Evolutionary conservation across 2,797 vertebrate genomes (phyloP), one percentile per base, ranked within the genome.

Genomic region (Hyperoplus lanceolatus): DNA sequence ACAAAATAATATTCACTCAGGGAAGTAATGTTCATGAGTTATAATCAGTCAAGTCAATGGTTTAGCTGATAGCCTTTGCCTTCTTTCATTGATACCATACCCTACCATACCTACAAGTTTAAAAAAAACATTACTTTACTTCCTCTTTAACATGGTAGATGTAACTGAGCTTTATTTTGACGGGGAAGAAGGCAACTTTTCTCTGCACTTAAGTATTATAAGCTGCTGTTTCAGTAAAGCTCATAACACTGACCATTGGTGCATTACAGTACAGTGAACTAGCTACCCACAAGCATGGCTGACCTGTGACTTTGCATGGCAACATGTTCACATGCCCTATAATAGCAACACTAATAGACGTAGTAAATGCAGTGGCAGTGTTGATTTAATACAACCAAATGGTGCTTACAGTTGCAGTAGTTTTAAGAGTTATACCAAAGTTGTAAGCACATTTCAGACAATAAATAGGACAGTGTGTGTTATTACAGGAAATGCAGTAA

Each of bases 401-500:
- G 21, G 45, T 69, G 15, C 2, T 59, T n/a, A 51, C 45, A 71
- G 41, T 14, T 55, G 12, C 50, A 43, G 36, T 76, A 48, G 45
- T 61, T 57, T 36, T 8, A 58, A 59, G 18, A 12, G 18, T 13
- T 46, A 61, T 29, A 29, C 29, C 29, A 29, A 29, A 29, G 29
- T 29, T 29, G 29, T 3, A 29, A 29, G 29, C 29, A 29, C 29
- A 29, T 29, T 29, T 29, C 29, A 29, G 29, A 29, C 29, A 29
- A 29, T 29, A 29, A 29, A 29, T 29, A 29, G 29, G 14, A 11
- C 38, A 43, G 55, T 36, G 5, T 62, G 60, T 61, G 36, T 55
- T 41, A 71, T 9, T 7, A 1, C 51, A 41, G 6, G 58, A 39
- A 60, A 74, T 66, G 57, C 65, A 80, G 38, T 29, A 60, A 54